Evolutionary conservation across 2,888 invertebrate genomes (phyloP).

Genomic region (Allacma fusca): DNA sequence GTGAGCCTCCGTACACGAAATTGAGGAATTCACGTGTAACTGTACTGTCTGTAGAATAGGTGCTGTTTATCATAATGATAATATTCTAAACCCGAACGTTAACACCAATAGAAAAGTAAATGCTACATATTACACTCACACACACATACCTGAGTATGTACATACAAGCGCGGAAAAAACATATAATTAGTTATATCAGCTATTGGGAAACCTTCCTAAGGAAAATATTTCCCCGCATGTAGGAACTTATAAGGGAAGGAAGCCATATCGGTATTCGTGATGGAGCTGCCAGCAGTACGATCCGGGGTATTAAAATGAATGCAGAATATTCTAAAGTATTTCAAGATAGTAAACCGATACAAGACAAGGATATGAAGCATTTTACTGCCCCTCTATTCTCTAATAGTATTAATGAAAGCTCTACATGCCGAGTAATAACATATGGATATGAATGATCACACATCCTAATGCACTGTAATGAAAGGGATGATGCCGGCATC

Average conservation of each 20-base stretch:
- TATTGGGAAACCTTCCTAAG: too few species aligned
- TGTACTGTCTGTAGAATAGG: neutral
- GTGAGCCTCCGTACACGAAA: neutral
- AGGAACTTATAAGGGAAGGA: neutral
- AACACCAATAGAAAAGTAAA: too few species aligned
- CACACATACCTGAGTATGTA: too few species aligned
- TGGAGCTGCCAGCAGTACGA: neutral
- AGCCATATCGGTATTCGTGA: neutral
- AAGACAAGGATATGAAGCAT: neutral
- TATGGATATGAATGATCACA: slow-evolving; percentile 19
- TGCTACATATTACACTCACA: too few species aligned
- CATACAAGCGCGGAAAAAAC: too few species aligned
- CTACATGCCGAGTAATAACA: neutral
- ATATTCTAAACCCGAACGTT: too few species aligned
- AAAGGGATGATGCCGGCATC: slow-evolving; percentile 40
- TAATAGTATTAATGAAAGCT: neutral
- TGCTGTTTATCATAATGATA: too few species aligned
- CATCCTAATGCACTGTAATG: slow-evolving; percentile 26
- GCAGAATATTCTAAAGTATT: neutral
- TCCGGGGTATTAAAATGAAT: neutral
- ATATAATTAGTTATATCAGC: too few species aligned
- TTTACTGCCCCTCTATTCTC: neutral
- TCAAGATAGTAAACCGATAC: neutral
- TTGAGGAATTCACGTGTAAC: neutral
- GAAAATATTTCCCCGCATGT: too few species aligned